Evolutionary conservation across 1,140 invertebrate species (phyloP).

Genomic region (Pseudomyrmex sp.): DNA sequence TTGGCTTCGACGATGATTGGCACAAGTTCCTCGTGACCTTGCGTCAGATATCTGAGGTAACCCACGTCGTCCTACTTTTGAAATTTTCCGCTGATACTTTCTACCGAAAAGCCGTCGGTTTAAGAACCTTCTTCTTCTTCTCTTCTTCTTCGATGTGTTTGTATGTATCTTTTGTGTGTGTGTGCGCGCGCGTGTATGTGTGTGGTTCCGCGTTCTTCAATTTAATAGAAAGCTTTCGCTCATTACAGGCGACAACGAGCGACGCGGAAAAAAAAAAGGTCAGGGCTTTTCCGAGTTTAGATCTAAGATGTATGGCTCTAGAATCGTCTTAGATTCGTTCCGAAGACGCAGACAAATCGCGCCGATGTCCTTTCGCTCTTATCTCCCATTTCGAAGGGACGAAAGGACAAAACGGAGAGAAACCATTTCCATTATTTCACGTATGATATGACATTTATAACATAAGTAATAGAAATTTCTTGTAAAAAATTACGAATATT

Average conservation of each 20-base stretch:
- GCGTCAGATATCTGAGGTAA: constrained; percentile 46
- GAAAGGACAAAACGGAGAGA: constrained; percentile 2
- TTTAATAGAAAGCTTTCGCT: constrained; percentile 58
- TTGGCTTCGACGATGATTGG: constrained; percentile 54
- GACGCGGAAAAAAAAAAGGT: constrained; percentile 31
- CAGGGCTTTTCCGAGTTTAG: constrained; percentile 47
- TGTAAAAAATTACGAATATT: too few species aligned
- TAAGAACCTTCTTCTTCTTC: neutral
- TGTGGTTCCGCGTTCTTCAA: constrained; percentile 34
- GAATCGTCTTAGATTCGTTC: constrained; percentile 45
- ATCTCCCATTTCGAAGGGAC: neutral
- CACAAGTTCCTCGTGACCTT: constrained; percentile 48
- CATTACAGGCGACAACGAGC: neutral
- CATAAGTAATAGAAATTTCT: too few species aligned
- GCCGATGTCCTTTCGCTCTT: constrained; percentile 3
- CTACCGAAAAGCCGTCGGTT: constrained; percentile 1
- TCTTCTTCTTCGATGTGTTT: too few species aligned
- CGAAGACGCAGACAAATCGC: constrained; percentile 38
- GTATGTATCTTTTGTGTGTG: too few species aligned
- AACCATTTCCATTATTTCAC: neutral
- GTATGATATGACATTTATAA: neutral
- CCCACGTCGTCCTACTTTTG: constrained; percentile 47
- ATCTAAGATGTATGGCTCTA: constrained; percentile 19
- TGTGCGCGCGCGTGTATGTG: too few species aligned
- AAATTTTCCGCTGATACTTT: constrained; percentile 39